These are phyloP conservation scores for Mystacornis crossleyi DNA, from an alignment of 2,113 vertebrate species.

Conservation along the genomic window DNA sequence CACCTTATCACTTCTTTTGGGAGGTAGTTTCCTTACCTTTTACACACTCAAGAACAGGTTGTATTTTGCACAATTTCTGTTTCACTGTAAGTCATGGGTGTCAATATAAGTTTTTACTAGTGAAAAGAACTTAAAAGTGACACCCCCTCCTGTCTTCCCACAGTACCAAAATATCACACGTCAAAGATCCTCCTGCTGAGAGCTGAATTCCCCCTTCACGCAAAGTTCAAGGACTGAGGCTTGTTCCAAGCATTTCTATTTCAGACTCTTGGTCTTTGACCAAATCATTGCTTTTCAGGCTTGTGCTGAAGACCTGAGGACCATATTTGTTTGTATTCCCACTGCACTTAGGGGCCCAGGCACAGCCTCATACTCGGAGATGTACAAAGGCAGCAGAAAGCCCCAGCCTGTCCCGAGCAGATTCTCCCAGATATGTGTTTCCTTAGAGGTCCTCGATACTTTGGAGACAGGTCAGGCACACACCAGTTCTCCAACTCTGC, in stretches of 20 bases:
- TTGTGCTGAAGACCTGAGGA: constrained; percentile 8
- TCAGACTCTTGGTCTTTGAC: constrained; percentile 51
- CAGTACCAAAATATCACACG: constrained; percentile 27
- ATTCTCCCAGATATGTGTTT: not conserved
- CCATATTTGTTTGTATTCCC: not conserved
- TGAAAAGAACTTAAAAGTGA: not conserved
- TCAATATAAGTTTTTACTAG: not conserved
- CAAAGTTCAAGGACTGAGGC: not conserved
- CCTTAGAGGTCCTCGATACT: not conserved
- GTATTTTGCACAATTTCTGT: not conserved
- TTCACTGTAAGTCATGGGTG: not conserved
- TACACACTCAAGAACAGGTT: not conserved
- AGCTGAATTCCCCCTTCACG: constrained; percentile 17
- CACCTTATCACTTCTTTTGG: not conserved
- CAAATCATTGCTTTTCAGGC: not conserved
- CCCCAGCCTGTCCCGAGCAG: not conserved
- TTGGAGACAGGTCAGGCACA: not conserved
- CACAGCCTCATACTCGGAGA: not conserved
- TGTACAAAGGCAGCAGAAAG: not conserved
- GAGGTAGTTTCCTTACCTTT: not conserved
- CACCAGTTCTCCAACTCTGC: not conserved
- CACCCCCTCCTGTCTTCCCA: not conserved
- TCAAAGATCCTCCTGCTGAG: constrained; percentile 27
- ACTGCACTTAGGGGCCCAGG: not conserved
- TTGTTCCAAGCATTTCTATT: constrained; percentile 44